These are phyloP conservation scores for Papilio xuthus DNA, from an alignment of 1,140 invertebrate genomes.

Conservation along the genomic window DNA sequence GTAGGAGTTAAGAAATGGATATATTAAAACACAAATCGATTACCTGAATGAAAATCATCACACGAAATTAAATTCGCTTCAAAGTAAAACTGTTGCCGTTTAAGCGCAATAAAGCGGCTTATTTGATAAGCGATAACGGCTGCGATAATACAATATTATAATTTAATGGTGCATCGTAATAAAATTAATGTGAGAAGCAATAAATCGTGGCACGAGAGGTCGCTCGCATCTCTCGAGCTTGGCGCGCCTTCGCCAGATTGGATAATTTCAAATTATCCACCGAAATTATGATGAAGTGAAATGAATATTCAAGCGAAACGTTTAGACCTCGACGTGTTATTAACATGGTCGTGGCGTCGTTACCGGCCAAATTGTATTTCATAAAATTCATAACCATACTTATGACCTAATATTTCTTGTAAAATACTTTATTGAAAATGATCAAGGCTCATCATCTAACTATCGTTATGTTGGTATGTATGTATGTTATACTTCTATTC, in stretches of 20 bases:
- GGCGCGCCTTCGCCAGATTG: constrained; percentile 58
- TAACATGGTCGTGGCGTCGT: constrained; percentile 76
- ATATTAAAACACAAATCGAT: background rate
- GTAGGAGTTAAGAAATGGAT: background rate
- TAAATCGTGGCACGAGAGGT: constrained; percentile 57
- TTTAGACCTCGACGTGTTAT: constrained; percentile 72
- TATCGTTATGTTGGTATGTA: constrained; percentile 22
- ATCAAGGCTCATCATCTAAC: constrained; percentile 57
- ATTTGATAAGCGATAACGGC: constrained; percentile 38
- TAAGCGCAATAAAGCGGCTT: constrained; percentile 24
- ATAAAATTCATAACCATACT: constrained; percentile 79
- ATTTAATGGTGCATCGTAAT: constrained; percentile 43
- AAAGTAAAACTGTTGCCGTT: background rate
- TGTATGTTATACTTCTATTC: background rate
- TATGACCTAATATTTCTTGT: constrained; percentile 78
- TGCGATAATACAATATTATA: constrained; percentile 37
- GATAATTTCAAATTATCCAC: constrained; percentile 77
- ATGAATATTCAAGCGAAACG: constrained; percentile 79
- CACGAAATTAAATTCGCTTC: background rate
- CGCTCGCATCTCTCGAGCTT: constrained; percentile 45
- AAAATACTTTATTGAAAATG: constrained; percentile 73
- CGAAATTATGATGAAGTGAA: constrained; percentile 77
- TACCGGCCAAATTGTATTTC: constrained; percentile 77
- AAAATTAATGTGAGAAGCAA: constrained; percentile 67
- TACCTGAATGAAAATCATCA: background rate